A percentile compares a stretch with the other conserved stretches of the same genome.
phyloP scores from a whole-genome alignment of 2,797 vertebrate genomes.

The Tolypeutes matacus region DNA sequence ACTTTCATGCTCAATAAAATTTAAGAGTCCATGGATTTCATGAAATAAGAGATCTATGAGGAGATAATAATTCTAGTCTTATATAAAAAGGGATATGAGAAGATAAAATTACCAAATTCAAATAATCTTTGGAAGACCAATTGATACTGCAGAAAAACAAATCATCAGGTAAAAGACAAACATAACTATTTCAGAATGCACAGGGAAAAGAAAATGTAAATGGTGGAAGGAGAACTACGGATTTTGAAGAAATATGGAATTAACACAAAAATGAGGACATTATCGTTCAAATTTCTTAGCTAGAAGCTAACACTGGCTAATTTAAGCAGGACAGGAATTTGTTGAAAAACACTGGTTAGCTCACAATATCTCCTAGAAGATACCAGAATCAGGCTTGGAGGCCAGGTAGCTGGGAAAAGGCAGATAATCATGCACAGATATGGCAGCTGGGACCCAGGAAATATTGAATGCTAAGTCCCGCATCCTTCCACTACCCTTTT shows the following conservation, averaged over 20 bases:
- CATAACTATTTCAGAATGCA: neutral
- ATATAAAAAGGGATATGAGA: neutral
- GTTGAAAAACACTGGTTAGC: neutral
- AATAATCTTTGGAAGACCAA: neutral
- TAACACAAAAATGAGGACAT: neutral
- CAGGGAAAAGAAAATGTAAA: neutral
- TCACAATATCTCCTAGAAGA: neutral
- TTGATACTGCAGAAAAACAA: neutral
- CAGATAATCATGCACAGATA: neutral
- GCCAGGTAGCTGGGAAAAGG: neutral
- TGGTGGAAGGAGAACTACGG: neutral
- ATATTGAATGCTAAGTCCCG: fast-evolving
- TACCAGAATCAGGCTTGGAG: neutral
- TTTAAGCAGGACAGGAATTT: neutral
- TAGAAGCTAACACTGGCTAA: neutral
- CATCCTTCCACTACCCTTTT: fast-evolving
- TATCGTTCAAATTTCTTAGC: neutral
- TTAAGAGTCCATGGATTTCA: neutral
- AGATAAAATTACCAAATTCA: neutral
- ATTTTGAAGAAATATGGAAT: neutral
- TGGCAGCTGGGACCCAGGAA: no score
- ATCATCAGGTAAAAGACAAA: neutral
- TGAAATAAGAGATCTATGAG: neutral
- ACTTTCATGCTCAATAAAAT: neutral
- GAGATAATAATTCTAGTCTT: neutral